A percentile compares a stretch with the other conserved stretches of the same genome.
phyloP scores from a whole-genome alignment of 1,140 invertebrate species.

The Conus betulinus region DNA sequence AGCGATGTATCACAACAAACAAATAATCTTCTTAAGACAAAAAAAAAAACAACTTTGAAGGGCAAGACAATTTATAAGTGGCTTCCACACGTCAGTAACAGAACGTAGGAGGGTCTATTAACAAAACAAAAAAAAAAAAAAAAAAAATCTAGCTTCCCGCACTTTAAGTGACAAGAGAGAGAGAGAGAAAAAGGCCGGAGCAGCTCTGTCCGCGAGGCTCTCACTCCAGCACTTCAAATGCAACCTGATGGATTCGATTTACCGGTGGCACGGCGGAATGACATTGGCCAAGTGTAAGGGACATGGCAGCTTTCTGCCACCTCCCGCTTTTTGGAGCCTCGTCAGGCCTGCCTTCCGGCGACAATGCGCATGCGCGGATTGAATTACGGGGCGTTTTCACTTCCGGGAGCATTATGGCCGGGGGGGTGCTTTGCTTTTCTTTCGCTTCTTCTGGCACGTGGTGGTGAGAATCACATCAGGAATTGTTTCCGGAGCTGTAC shows the following conservation, averaged over 20 bases:
- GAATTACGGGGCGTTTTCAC: neutral
- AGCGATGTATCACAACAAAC: too few species aligned
- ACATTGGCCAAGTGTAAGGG: neutral
- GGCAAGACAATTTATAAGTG: too few species aligned
- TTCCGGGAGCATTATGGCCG: neutral
- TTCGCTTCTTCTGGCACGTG: neutral
- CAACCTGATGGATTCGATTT: slow-evolving; percentile 7
- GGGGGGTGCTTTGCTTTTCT: neutral
- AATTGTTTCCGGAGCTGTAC: neutral
- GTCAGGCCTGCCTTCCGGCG: neutral
- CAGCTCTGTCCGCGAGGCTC: neutral
- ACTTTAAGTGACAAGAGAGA: too few species aligned
- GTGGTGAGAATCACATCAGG: neutral
- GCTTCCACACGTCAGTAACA: too few species aligned
- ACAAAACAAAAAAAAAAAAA: too few species aligned
- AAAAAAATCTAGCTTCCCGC: too few species aligned
- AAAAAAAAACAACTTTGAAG: too few species aligned
- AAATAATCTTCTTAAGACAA: too few species aligned
- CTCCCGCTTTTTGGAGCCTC: neutral
- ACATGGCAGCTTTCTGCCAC: neutral
- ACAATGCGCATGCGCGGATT: slow-evolving; percentile 6
- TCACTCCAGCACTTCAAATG: neutral
- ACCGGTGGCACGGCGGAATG: neutral
- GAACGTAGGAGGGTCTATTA: too few species aligned
- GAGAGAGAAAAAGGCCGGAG: too few species aligned